A percentile compares a stretch with the other conserved stretches of the same genome.
These are phyloP conservation scores for Ametastegia equiseti DNA, from an alignment of 2,888 invertebrate species.

Conservation along the genomic window DNA sequence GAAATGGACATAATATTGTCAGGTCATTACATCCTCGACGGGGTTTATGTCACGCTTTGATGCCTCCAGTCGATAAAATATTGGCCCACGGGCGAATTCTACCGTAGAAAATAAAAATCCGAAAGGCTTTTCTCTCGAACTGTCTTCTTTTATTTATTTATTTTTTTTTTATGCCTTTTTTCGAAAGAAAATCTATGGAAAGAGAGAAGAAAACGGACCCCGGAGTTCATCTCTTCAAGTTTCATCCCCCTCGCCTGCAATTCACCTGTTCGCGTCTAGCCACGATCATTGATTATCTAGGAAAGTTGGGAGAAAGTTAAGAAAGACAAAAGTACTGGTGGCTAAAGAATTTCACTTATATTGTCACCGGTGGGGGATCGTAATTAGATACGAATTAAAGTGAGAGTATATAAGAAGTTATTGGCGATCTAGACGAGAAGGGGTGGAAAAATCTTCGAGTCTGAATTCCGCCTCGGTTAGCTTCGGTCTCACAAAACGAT, in stretches of 20 bases:
- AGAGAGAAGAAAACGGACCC: too few relatives aligned
- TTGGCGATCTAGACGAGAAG: not conserved
- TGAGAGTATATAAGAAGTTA: conserved; percentile 4
- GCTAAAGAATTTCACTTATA: too few relatives aligned
- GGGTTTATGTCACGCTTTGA: conserved; percentile 62
- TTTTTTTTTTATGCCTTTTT: not conserved
- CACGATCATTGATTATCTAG: not conserved
- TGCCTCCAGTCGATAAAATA: conserved; percentile 62
- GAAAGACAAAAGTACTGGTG: too few relatives aligned
- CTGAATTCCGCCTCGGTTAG: not conserved
- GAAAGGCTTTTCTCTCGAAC: not conserved
- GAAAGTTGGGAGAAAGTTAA: too few relatives aligned
- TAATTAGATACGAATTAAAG: not conserved
- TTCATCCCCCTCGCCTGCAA: not conserved
- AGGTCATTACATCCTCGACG: conserved; percentile 63
- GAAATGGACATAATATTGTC: conserved; percentile 62
- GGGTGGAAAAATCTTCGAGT: not conserved
- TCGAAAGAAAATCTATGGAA: too few relatives aligned
- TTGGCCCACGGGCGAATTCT: conserved; percentile 52
- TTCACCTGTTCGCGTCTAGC: not conserved
- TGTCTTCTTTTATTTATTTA: not conserved
- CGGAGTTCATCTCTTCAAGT: too few relatives aligned
- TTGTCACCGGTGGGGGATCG: not conserved
- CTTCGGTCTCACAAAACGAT: not conserved
- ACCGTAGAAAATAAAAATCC: not conserved